phyloP scores from a whole-genome alignment of 1,140 invertebrate species.

The Formica exsecta region DNA sequence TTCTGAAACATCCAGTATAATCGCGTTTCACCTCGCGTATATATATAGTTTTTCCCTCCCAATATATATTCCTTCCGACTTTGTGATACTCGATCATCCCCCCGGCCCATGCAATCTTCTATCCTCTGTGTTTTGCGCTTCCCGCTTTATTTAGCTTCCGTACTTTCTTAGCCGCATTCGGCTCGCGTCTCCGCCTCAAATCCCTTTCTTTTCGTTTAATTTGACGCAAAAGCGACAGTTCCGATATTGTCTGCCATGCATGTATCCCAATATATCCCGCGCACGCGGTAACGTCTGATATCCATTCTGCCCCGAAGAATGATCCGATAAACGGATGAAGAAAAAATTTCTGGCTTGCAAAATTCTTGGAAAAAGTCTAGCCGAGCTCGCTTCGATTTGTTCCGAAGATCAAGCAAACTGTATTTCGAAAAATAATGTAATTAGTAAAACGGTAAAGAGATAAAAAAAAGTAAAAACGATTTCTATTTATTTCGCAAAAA shows the following conservation, averaged over 20 bases:
- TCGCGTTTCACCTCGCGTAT: neutral
- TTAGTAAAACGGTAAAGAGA: neutral
- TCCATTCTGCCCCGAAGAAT: slow-evolving; percentile 16
- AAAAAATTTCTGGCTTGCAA: neutral
- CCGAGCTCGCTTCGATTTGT: neutral
- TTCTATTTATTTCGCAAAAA: neutral
- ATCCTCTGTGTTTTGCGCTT: neutral
- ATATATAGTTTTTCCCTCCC: neutral
- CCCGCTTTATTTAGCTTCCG: slow-evolving; percentile 26
- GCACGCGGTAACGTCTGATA: slow-evolving; percentile 5
- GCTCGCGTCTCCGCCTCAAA: neutral
- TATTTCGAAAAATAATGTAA: neutral
- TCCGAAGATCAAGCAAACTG: neutral
- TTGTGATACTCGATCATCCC: slow-evolving; percentile 24
- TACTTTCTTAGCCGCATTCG: neutral
- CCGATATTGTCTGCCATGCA: slow-evolving; percentile 2
- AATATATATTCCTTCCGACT: neutral
- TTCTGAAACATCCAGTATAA: neutral
- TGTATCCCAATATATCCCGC: slow-evolving; percentile 12
- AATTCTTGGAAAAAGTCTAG: neutral
- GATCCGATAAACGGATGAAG: neutral
- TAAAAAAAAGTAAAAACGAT: neutral
- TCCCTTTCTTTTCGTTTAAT: slow-evolving; percentile 33
- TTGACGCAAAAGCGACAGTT: slow-evolving; percentile 36
- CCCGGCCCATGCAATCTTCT: neutral